Base-by-base conservation (phyloP, 2,797 vertebrate species). In the Sebastolobus alascanus region DNA sequence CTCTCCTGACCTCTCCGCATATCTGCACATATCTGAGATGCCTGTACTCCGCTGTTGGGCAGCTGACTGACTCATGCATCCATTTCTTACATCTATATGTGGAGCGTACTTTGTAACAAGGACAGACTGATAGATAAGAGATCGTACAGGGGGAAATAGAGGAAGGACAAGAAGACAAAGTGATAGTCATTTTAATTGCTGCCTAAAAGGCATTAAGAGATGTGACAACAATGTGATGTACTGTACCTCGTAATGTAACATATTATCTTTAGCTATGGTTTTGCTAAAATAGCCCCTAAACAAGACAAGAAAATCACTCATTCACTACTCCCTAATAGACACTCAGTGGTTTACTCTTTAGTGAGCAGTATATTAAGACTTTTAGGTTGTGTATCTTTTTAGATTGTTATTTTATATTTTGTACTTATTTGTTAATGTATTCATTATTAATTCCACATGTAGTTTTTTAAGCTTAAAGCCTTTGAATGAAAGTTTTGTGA, bases 1-100 rank as follows among this genome's bases (percentile, higher is more conserved):
- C 84, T 81, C 73, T 61, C 54, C 67, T 90, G 90, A 87, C 86
- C 89, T 79, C 69, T 37, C 40, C 67, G 27, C 71, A 77, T 86
- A 73, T 73, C 82, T 63, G 38, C 54, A 58, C 82, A 83, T 87
- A 35, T 87, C 81, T 87, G 22, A 55, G 54, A 87, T 85, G 83
- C 68, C 77, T 63, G 55, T 5, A 4, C 35, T 73, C 52, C 81
- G 3, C 82, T 75, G 66, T 3, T 29, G 55, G 61, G 83, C 84
- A 85, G 82, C 85, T 89, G 90, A 81, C 54, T 75, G 68, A 77
- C 59, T 54, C 69, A 31, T 37, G 9, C 63, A 11, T 60, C 18
- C 13, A 35, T 68, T 46, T 65, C 72, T 79, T 71, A 43, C 43
- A 66, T 69, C 70, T 71, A 3, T 46, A 27, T 78, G 71, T 56